Evolutionary conservation across 2,797 vertebrate genomes (phyloP).

Genomic region (Distichodus sexfasciatus): DNA sequence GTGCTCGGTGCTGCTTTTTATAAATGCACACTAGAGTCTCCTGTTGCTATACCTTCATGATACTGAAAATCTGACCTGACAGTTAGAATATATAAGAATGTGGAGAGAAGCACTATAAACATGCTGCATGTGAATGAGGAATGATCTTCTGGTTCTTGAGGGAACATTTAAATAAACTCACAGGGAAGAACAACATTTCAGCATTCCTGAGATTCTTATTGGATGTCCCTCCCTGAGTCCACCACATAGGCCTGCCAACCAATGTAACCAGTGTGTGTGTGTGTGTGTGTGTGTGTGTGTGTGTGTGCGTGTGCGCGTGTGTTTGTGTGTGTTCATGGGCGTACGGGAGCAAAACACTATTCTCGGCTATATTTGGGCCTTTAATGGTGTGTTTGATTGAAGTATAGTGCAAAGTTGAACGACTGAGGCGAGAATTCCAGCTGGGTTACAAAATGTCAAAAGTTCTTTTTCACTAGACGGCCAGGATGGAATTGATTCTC

Average conservation of each 20-base stretch:
- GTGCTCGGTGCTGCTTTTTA: background rate
- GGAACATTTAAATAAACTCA: constrained; percentile 64
- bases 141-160: constrained; percentile 24
- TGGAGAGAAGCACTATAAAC: background rate
- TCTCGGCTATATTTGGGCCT: constrained; percentile 7
- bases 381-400: background rate
- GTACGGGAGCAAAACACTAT: constrained; percentile 9
- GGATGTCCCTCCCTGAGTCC: constrained; percentile 60
- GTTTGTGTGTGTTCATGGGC: background rate
- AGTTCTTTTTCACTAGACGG: too few species aligned
- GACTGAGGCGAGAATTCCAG: too few species aligned
- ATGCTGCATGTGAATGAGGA: background rate
- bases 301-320: background rate
- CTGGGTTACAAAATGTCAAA: too few species aligned
- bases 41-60: too few species aligned
- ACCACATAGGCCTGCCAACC: constrained; percentile 42
- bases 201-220: constrained; percentile 71
- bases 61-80: background rate
- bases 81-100: background rate
- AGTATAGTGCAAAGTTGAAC: background rate
- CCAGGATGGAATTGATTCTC: too few species aligned
- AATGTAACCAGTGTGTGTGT: background rate
- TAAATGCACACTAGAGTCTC: too few species aligned
- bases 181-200: constrained; percentile 64
- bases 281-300: background rate